phyloP scores from a whole-genome alignment of 2,797 vertebrate species.

The Florisuga fusca region DNA sequence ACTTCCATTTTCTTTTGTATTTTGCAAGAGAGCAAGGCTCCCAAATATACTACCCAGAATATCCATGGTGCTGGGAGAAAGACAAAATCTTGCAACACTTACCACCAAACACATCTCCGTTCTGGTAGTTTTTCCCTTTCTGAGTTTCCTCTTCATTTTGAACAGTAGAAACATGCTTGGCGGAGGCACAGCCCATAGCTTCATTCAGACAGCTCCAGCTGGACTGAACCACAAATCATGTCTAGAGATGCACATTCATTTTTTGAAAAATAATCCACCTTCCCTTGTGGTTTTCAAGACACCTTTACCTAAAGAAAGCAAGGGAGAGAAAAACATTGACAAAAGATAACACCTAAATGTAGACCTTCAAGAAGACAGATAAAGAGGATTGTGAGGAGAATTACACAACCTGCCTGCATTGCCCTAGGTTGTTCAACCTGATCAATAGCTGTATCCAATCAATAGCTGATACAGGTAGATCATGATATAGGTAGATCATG shows the following conservation, averaged over 20 bases:
- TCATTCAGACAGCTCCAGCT: constrained; percentile 87
- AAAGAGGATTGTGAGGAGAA: neutral
- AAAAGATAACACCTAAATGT: neutral
- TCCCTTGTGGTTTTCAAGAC: neutral
- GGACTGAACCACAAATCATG: constrained; percentile 80
- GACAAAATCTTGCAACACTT: constrained; percentile 65
- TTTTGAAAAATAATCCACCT: constrained; percentile 62
- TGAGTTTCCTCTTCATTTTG: constrained; percentile 96
- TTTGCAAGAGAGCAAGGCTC: neutral
- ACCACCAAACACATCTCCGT: constrained; percentile 97
- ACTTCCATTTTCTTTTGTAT: neutral
- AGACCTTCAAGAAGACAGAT: neutral
- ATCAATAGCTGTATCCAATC: fast-evolving
- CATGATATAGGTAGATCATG: neutral
- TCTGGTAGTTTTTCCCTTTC: constrained; percentile 97
- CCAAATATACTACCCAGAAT: neutral
- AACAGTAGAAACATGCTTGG: constrained; percentile 99
- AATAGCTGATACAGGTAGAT: neutral
- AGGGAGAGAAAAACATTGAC: neutral
- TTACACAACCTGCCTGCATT: neutral
- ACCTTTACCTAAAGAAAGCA: constrained; percentile 56
- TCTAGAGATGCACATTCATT: constrained; percentile 77
- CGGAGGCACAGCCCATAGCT: constrained; percentile 99
- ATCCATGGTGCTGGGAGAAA: neutral
- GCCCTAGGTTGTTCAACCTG: neutral